These are phyloP conservation scores for Chrysochloris asiatica DNA, from an alignment of 2,113 vertebrate species.

Conservation along the genomic window DNA sequence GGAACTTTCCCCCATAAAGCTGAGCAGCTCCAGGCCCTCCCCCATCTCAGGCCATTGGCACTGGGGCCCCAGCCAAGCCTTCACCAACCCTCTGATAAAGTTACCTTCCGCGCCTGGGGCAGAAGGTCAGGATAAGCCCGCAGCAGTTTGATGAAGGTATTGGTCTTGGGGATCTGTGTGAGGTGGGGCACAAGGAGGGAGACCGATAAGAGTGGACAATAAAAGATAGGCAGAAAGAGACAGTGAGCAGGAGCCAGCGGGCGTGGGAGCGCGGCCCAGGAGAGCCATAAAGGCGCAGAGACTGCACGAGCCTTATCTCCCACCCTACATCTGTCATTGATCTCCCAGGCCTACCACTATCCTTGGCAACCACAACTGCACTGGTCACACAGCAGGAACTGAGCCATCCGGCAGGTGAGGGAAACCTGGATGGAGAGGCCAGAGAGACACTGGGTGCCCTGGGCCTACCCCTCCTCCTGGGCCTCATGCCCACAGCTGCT, in stretches of 20 bases:
- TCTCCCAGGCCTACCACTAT: slow-evolving; percentile 61
- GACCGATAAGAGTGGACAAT: slow-evolving; percentile 77
- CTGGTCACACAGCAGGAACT: neutral
- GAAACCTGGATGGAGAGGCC: neutral
- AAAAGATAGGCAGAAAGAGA: slow-evolving; percentile 56
- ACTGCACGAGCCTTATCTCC: slow-evolving; percentile 10
- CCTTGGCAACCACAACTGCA: slow-evolving; percentile 1
- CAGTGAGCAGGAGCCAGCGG: neutral
- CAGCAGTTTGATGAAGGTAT: slow-evolving; percentile 47
- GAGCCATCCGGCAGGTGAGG: neutral
- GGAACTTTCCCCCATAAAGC: neutral
- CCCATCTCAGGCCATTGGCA: neutral
- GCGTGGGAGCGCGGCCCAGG: neutral
- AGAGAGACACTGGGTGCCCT: neutral
- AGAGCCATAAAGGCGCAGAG: slow-evolving; percentile 41
- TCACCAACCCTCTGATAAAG: slow-evolving; percentile 60
- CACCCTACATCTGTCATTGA: slow-evolving; percentile 52
- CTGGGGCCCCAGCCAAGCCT: slow-evolving; percentile 64
- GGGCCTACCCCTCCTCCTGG: rapidly evolving
- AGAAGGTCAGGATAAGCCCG: slow-evolving; percentile 72
- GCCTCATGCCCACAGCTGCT: no score
- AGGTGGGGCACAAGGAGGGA: slow-evolving; percentile 63
- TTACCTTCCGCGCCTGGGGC: slow-evolving; percentile 55
- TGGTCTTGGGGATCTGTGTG: slow-evolving; percentile 49
- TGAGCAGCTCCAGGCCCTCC: neutral